Base-by-base conservation (phyloP, 2,888 invertebrate species). In the Drosophila tanythrix region DNA sequence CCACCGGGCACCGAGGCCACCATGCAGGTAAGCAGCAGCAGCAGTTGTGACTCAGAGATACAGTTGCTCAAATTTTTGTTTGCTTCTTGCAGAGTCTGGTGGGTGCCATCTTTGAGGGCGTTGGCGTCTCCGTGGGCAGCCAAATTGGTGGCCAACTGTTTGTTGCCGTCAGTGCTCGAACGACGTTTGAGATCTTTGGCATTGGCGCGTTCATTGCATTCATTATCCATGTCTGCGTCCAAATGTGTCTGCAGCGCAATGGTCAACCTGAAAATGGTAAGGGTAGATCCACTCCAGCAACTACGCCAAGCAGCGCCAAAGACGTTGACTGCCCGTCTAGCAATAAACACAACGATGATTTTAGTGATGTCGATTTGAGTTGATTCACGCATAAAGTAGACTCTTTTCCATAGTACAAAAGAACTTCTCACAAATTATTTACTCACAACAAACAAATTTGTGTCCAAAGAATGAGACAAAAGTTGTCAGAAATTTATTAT, bases 1-100 rank as follows among this genome's bases (percentile, higher is more conserved):
- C 97, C 97, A 2, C 95, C 96, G 0, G 98, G 97, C 13, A 97
- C 97, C 0, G 97, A 97, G 93, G 97, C 97, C 0, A 98, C 98
- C 18, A 95, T 98, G 89, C 97, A 97, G 94, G 96, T 96, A 92
- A 89, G 76, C 77, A 38, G 27, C 38, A 38, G 27, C 38, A 25
- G 15, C 25, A 35, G 10, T 5, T 59, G 25, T 11, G 0, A 8
- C 6, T 8, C 3, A 8, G 3, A 36, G 21, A 15, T 3, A 4
- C 5, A n/a, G 15, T 33, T 3, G n/a, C 8, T 48, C n/a, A 55
- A 25, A 35, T 13, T 52, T 10, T n/a, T 15, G 0, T 1, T 1
- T 33, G 7, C 29, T 11, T 15, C 8, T 68, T 33, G 10, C 93
- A 97, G 95, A 98, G 98, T 62, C 93, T 98, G 50, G 96, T 97